A percentile compares a stretch with the other conserved stretches of the same genome.
Conservation (phyloP, 1,140 invertebrate species). For the Mercenaria mercenaria region DNA sequence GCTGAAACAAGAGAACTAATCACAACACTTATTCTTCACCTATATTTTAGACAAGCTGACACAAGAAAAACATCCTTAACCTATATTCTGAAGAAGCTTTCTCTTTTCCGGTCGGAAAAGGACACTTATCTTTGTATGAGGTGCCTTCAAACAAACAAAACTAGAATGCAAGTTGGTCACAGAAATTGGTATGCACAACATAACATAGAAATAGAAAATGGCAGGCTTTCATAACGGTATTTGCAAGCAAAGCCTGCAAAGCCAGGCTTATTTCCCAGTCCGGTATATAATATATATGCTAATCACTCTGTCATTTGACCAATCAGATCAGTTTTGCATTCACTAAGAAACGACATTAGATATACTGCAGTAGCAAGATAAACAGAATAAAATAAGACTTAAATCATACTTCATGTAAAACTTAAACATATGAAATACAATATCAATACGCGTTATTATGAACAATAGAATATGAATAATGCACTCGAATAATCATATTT, state of each 20-base stretch:
- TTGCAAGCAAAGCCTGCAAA: conserved; percentile 43
- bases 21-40: no score
- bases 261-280: conserved; percentile 45
- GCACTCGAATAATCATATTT: no score
- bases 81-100: no score
- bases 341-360: background rate
- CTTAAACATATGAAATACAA: no score
- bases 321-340: conserved; percentile 39
- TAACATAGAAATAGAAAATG: background rate
- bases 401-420: background rate
- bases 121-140: no score
- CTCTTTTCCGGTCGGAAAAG: no score
- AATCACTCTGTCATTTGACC: conserved; percentile 33
- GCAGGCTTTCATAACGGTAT: background rate
- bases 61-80: no score
- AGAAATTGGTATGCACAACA: conserved; percentile 16
- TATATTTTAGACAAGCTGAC: no score
- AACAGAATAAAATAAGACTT: background rate
- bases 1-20: no score
- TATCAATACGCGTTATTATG: no score
- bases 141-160: background rate
- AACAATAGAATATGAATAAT: no score
- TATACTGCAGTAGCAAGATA: conserved; percentile 20
- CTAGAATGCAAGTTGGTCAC: background rate
- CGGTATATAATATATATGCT: conserved; percentile 49